Conservation (phyloP, 53 echinoderm and acorn worm species). For the Apostichopus leukothele region DNA sequence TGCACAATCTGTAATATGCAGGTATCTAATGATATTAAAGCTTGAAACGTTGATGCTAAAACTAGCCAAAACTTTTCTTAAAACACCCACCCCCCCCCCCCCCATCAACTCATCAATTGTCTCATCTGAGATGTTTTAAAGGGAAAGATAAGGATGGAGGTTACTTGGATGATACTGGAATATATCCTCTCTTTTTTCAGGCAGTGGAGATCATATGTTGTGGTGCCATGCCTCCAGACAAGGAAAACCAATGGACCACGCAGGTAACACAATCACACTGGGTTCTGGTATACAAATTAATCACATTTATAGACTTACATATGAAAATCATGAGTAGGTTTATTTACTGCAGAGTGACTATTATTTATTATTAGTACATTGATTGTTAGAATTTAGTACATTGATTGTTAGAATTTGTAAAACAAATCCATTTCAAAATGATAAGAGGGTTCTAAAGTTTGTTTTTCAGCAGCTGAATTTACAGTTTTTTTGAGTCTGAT, state of each 20-base stretch:
- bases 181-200: constrained; percentile 41
- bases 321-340: not conserved
- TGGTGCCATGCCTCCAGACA: constrained; percentile 74
- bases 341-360: no score
- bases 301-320: not conserved
- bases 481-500: no score
- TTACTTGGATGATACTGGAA: no score
- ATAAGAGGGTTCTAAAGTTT: no score
- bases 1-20: no score
- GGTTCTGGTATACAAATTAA: not conserved
- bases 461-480: no score
- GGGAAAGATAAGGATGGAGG: no score
- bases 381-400: not conserved
- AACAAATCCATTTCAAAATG: not conserved
- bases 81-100: no score
- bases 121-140: not conserved
- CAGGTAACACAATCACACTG: constrained; percentile 23
- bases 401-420: not conserved
- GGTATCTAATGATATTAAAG: no score
- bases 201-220: constrained; percentile 83
- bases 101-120: no score
- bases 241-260: constrained; percentile 84
- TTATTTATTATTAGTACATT: not conserved
- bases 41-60: no score
- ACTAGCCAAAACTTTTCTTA: no score